These are phyloP conservation scores for Cryptotermes secundus DNA, from an alignment of 1,140 invertebrate species.

Conservation along the genomic window DNA sequence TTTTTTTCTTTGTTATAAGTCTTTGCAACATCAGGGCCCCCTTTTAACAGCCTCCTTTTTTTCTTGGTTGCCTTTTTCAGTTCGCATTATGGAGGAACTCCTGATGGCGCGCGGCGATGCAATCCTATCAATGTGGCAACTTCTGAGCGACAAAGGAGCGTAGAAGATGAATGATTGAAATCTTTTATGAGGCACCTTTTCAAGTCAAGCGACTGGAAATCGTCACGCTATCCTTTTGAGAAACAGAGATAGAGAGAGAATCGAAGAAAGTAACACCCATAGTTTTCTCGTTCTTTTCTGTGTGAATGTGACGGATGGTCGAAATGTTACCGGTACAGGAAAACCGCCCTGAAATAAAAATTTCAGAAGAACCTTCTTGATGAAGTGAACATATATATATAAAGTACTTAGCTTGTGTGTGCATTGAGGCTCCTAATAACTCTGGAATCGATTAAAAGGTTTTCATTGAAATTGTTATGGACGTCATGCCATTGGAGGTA, in stretches of 20 bases:
- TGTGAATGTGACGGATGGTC: too few species aligned
- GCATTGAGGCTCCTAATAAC: too few species aligned
- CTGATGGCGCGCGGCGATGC: not conserved
- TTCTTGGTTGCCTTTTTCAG: not conserved
- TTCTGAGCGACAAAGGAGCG: not conserved
- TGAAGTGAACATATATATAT: too few species aligned
- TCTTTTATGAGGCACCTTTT: constrained; percentile 19
- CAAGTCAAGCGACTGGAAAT: constrained; percentile 18
- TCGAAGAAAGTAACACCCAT: not conserved
- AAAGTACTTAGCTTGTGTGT: too few species aligned
- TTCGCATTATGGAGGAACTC: constrained; percentile 3
- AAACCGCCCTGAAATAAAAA: too few species aligned
- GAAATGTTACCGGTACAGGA: too few species aligned
- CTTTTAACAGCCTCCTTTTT: constrained; percentile 8
- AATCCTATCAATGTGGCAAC: constrained; percentile 11
- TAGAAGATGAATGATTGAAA: constrained; percentile 17
- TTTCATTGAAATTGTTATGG: too few species aligned
- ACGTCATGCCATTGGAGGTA: too few species aligned
- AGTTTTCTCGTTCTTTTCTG: too few species aligned
- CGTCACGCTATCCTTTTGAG: not conserved
- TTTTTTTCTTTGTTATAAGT: not conserved
- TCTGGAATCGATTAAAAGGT: too few species aligned
- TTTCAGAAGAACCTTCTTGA: too few species aligned
- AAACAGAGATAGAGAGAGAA: constrained; percentile 3
- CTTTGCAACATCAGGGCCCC: not conserved